These are phyloP conservation scores for Pseudochirops corinnae DNA, from an alignment of 2,797 vertebrate species.

Conservation along the genomic window DNA sequence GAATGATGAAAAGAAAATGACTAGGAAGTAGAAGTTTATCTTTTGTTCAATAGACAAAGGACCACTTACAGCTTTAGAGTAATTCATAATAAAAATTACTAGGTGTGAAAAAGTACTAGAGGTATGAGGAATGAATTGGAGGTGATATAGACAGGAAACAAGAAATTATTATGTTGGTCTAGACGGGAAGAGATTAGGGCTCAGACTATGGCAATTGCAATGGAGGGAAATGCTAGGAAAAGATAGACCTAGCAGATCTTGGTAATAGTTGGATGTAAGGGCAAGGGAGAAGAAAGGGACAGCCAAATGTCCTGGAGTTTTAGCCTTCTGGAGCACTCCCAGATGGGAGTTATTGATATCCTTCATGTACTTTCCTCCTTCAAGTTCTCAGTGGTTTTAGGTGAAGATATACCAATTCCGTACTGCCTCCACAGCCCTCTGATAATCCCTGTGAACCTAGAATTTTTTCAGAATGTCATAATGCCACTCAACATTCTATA, in stretches of 20 bases:
- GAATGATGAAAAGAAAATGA: neutral
- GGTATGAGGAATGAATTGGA: neutral
- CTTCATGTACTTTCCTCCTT: neutral
- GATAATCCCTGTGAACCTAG: neutral
- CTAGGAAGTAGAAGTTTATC: neutral
- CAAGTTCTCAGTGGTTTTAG: neutral
- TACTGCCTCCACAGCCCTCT: neutral
- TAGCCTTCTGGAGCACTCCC: neutral
- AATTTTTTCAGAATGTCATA: neutral
- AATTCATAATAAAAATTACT: neutral
- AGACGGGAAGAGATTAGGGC: neutral
- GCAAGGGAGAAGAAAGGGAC: neutral
- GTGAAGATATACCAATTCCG: neutral
- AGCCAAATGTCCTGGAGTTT: neutral
- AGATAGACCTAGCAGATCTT: neutral
- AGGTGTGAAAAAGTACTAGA: neutral
- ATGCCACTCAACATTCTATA: neutral
- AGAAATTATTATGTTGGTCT: neutral
- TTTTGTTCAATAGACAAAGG: neutral
- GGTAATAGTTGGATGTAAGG: neutral
- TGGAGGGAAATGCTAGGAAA: neutral
- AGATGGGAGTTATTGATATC: neutral
- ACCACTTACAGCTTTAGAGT: neutral
- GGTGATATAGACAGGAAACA: neutral
- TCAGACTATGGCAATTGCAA: neutral